Evolutionary conservation across 2,888 invertebrate species (phyloP), one percentile per base, ranked within the genome.

Genomic region (Orchesellides sinensis): DNA sequence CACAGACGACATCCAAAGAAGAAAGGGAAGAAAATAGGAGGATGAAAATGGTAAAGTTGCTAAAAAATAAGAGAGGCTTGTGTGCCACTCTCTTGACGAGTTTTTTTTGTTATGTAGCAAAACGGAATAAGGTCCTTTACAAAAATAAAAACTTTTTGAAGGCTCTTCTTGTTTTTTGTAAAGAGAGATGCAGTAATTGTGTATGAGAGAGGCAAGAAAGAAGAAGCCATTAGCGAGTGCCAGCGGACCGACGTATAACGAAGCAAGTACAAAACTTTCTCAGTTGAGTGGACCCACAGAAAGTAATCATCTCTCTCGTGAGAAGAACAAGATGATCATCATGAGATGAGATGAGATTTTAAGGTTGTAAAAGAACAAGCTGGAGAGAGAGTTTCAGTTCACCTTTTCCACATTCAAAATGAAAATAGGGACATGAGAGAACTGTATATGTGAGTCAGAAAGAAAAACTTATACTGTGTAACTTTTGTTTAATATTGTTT

Each of bases 141-240:
- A 40, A 40, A 40, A 14, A 2, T 8, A 40, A 40, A 40, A 2
- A 10, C 10, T 40, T 40, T 40, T n/a, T n/a, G n/a, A n/a, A n/a
- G n/a, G n/a, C n/a, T n/a, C 40, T 32, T 2, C 40, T 40, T 40
- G 40, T 40, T n/a, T 40, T 14, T 40, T 40, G 10, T 40, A 40
- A 40, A 40, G n/a, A 40, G 40, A n/a, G n/a, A n/a, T 35, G 52
- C 52, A 3, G 17, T 12, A 23, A 32, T 59, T 32, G 54, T 17
- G 25, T 54, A 2, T 2, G 40, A 63, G 19, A 40, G 27, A 21
- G 17, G 63, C 40, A 40, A 63, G 63, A 63, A 63, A n/a, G n/a
- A 35, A 63, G 35, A 63, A 63, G 63, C 63, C 40, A 63, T 63
- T 63, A 63, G 40, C 23, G 63, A 40, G 63, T 63, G 63, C 35